Evolutionary conservation across 2,888 invertebrate genomes (phyloP), one percentile per base, ranked within the genome.

Genomic region (Leptarthrus brevirostris): DNA sequence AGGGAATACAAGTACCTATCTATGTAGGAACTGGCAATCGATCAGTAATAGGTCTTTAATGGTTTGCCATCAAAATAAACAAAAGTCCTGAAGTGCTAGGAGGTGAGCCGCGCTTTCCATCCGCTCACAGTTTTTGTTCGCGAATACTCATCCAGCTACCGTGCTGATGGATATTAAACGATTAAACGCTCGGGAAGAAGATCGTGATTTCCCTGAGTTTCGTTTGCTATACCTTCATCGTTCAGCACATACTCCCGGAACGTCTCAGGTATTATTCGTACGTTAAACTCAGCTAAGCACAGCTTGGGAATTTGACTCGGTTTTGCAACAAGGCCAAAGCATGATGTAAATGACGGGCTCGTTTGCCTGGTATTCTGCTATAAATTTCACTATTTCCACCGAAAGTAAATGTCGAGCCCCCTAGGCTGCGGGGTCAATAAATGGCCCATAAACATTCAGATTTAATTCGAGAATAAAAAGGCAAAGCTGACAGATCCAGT

Each of bases 21-120:
- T 52, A 26, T 30, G 52, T 12, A 49, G 49, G 61, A 47, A 72
- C 34, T 18, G n/a, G 20, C 47, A 72, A 72, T 72, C 72, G 72
- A 72, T 72, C 58, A 72, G 61, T 72, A 61, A 72, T 72, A 47
- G 72, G 24, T 44, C 53, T 72, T 72, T 72, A 72, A 72, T 72
- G 58, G 12, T 24, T 40, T 72, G 61, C n/a, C 30, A 72, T 47
- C 24, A 72, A 72, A 72, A 72, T 72, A 72, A 72, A 72, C 72
- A 72, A 71, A 54, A 56, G 54, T 44, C 2, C 56, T 22, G 40
- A 14, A 56, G n/a, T 34, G 64, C 64, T 44, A 44, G 44, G 10
- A 64, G 44, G 64, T 22, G 24, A 54, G 1, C 22, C 12, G 8
- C 10, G 40, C n/a, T 6, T n/a, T 40, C 4, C 40, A 40, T 40